Evolutionary conservation across 2,113 vertebrate genomes (phyloP).

Genomic region (Pelecanoides urinatrix): DNA sequence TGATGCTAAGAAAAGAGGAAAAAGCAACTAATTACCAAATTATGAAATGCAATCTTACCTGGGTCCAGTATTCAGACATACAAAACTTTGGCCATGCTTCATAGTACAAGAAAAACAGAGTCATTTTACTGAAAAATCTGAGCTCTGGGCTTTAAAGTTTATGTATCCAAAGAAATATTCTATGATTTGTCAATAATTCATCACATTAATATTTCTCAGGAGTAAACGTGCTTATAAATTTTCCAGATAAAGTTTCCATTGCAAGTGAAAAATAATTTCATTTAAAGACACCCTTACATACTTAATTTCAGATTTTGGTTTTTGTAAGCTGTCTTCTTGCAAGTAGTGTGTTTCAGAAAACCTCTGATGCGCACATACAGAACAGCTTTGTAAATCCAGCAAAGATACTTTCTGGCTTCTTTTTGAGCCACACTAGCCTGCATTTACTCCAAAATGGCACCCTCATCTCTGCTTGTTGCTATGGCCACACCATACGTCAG

Average conservation of each 20-base stretch:
- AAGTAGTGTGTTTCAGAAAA: background rate
- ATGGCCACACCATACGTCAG: slow-evolving; percentile 41
- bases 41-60: slow-evolving; percentile 25
- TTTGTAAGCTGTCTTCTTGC: background rate
- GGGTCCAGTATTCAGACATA: background rate
- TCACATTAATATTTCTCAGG: background rate
- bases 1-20: background rate
- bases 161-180: background rate
- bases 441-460: slow-evolving; percentile 31
- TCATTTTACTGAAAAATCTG: slow-evolving; percentile 31
- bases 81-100: slow-evolving; percentile 4
- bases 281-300: background rate
- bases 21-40: background rate
- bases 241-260: background rate
- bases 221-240: background rate
- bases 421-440: background rate
- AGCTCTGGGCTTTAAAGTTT: background rate
- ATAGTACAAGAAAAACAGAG: background rate
- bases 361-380: background rate
- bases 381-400: background rate
- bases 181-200: background rate
- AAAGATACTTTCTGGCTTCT: slow-evolving; percentile 17
- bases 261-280: background rate
- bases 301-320: background rate
- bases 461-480: slow-evolving; percentile 54